Conservation (phyloP, 2,888 invertebrate genomes). For the Erannis defoliaria region DNA sequence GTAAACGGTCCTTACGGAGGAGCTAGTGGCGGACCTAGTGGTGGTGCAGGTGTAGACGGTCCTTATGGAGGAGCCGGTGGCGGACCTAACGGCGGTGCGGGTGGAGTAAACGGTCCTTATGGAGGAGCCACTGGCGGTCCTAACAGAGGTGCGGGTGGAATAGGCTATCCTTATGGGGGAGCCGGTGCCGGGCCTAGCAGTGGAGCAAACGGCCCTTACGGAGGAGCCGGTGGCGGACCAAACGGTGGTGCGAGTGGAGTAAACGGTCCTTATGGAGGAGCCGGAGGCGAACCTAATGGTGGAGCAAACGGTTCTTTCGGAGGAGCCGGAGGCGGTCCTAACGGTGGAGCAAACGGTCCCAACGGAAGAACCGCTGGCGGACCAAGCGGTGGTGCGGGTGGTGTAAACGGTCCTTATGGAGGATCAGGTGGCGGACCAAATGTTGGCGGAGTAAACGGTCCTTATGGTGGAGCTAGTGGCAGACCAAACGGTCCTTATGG, state of each 20-base stretch:
- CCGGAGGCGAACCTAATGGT: constrained; percentile 13
- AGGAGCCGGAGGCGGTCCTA: constrained; percentile 6
- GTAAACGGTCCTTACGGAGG: constrained; percentile 22
- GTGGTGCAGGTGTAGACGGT: constrained; percentile 2
- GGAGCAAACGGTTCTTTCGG: background rate
- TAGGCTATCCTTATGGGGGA: constrained; percentile 6
- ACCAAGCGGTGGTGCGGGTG: constrained; percentile 7
- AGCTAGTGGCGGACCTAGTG: constrained; percentile 17
- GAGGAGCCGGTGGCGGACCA: constrained; percentile 5
- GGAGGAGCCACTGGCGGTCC: constrained; percentile 23
- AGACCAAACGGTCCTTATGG: constrained; percentile 27
- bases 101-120: constrained; percentile 27
- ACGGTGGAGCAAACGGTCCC: constrained; percentile 1
- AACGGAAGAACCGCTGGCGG: background rate
- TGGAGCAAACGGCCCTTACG: constrained; percentile 12
- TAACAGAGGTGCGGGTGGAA: constrained; percentile 1
- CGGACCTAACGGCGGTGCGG: constrained; percentile 3
- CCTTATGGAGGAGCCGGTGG: constrained; percentile 10
- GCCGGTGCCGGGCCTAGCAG: constrained; percentile 1
- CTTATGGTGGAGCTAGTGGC: constrained; percentile 10
- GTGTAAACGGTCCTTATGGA: constrained; percentile 7
- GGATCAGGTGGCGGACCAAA: constrained; percentile 16
- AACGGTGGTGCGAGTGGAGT: constrained; percentile 12
- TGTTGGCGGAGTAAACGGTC: constrained; percentile 10
- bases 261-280: constrained; percentile 30